phyloP scores from a whole-genome alignment of 2,888 invertebrate genomes.

The Drosophila stalkeri region DNA sequence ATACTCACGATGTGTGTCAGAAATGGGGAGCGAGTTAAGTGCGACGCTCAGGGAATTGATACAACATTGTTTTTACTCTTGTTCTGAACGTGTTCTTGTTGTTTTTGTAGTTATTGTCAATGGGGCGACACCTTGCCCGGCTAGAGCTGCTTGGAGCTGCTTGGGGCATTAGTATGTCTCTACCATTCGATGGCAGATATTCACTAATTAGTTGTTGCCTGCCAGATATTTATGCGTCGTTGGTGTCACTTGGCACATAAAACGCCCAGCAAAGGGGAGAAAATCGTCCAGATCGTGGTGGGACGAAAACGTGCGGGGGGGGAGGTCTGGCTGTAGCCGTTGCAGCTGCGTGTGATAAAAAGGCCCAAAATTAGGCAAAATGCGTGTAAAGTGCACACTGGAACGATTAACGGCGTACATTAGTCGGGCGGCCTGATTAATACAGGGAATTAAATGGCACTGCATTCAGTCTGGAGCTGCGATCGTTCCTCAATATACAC shows the following conservation, averaged over 20 bases:
- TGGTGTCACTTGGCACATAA: constrained; percentile 81
- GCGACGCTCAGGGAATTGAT: constrained; percentile 73
- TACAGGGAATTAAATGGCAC: constrained; percentile 62
- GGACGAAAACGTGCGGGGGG: no score
- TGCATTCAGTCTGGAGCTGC: constrained; percentile 18
- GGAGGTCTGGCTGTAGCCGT: constrained; percentile 4
- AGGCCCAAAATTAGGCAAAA: constrained; percentile 81
- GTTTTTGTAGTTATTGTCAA: constrained; percentile 34
- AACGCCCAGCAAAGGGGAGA: constrained; percentile 26
- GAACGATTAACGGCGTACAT: constrained; percentile 79
- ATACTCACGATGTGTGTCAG: constrained; percentile 65
- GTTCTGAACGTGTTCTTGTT: constrained; percentile 12
- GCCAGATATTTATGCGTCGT: constrained; percentile 76
- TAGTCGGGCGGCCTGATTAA: constrained; percentile 68
- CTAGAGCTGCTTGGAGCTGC: not conserved
- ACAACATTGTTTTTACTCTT: constrained; percentile 60
- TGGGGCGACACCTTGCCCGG: constrained; percentile 71
- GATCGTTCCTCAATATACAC: constrained; percentile 1
- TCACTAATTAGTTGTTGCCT: constrained; percentile 78
- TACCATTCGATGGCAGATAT: constrained; percentile 61
- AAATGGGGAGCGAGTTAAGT: constrained; percentile 67
- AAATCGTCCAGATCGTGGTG: not conserved
- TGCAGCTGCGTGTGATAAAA: constrained; percentile 84
- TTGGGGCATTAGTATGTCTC: constrained; percentile 21
- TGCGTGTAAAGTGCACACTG: constrained; percentile 81